Evolutionary conservation across 2,113 vertebrate genomes (phyloP).

Genomic region (Neolamprologus brichardi): DNA sequence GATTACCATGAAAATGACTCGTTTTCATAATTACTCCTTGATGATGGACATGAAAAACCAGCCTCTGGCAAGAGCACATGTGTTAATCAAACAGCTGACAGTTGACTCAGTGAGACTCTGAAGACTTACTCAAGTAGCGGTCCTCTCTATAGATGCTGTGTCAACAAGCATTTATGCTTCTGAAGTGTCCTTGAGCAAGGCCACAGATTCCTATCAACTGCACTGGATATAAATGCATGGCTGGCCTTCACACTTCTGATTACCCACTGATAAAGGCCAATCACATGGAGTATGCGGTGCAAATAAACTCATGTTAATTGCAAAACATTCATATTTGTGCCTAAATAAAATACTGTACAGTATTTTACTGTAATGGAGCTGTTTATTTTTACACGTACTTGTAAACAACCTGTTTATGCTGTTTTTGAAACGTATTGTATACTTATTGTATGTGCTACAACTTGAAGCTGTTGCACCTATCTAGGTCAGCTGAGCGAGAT

Average conservation of each 20-base stretch:
- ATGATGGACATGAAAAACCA: not conserved
- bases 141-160: not conserved
- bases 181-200: not conserved
- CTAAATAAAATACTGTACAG: not conserved
- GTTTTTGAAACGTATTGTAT: not conserved
- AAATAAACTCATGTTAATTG: not conserved
- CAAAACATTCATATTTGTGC: not conserved
- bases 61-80: not conserved
- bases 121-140: not conserved
- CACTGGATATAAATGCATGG: not conserved
- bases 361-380: not conserved
- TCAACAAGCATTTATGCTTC: not conserved
- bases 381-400: not conserved
- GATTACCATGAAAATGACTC: not conserved
- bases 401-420: not conserved
- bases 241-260: not conserved
- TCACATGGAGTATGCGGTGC: not conserved
- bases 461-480: slow-evolving; percentile 26
- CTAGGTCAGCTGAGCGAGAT: slow-evolving; percentile 63
- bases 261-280: not conserved
- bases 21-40: not conserved
- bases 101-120: not conserved
- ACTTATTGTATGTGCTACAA: not conserved
- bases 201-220: not conserved
- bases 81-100: not conserved